Conservation (phyloP, 1,140 invertebrate species). For the Grapholita molesta region DNA sequence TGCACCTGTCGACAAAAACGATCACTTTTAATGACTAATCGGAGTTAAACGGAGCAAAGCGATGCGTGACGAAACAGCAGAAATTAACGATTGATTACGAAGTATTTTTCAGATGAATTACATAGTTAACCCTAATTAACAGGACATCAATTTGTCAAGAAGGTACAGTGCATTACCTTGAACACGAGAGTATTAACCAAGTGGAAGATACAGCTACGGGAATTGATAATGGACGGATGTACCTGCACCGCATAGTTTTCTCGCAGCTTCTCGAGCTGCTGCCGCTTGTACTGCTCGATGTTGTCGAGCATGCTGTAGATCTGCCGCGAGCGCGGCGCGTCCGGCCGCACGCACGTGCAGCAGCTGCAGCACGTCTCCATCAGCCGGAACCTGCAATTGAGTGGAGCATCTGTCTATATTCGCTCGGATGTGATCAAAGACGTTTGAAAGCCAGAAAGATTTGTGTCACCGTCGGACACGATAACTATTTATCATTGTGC, state of each 20-base stretch:
- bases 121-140: background rate
- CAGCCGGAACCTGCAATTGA: conserved; percentile 80
- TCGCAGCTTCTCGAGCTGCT: conserved; percentile 90
- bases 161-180: too few relatives aligned
- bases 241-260: conserved; percentile 96
- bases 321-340: conserved; percentile 87
- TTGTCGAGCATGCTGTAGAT: conserved; percentile 92
- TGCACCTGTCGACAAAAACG: conserved; percentile 80
- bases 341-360: conserved; percentile 80
- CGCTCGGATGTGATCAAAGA: too few relatives aligned
- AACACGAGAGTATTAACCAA: too few relatives aligned
- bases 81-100: background rate
- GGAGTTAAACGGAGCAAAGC: background rate
- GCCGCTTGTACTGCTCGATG: conserved; percentile 93
- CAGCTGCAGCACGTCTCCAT: conserved; percentile 82
- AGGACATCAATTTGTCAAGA: too few relatives aligned
- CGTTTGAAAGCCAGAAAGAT: background rate
- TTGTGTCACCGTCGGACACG: too few relatives aligned
- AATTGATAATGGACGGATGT: too few relatives aligned
- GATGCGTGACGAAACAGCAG: background rate
- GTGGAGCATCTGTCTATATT: background rate
- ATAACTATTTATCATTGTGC: too few relatives aligned
- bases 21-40: conserved; percentile 23
- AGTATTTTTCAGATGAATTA: background rate
- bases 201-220: too few relatives aligned